Evolutionary conservation across 2,113 vertebrate species (phyloP).

Genomic region (Macaca mulatta): DNA sequence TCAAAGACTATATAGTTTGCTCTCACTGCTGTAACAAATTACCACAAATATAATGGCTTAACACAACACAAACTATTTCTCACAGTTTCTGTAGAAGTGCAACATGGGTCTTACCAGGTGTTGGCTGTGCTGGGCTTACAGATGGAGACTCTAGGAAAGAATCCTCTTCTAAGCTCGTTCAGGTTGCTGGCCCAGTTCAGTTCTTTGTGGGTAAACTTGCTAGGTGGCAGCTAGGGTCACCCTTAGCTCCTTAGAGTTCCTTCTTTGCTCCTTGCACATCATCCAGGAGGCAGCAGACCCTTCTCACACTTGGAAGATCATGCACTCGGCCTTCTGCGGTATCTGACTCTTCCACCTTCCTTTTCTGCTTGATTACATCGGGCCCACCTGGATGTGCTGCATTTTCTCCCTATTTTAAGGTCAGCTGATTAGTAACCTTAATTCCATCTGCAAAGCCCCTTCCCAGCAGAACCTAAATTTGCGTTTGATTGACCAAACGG

Average conservation of each 20-base stretch:
- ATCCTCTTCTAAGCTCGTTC: not conserved
- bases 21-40: not conserved
- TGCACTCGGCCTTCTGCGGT: not conserved
- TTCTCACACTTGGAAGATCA: not conserved
- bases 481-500: not conserved
- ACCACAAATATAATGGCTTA: not conserved
- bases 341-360: not conserved
- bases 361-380: not conserved
- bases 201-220: not conserved
- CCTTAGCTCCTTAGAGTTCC: not conserved
- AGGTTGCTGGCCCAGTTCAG: not conserved
- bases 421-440: not conserved
- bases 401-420: not conserved
- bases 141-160: not conserved
- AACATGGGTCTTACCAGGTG: rapidly evolving
- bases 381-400: not conserved
- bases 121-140: not conserved
- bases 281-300: not conserved
- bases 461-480: not conserved
- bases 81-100: not conserved
- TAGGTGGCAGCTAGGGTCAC: not conserved
- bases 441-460: not conserved
- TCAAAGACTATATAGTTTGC: not conserved
- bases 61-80: not conserved
- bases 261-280: not conserved